A percentile compares a stretch with the other conserved stretches of the same genome.
Conservation (phyloP, 2,888 invertebrate genomes). For the Nysson spinosus region DNA sequence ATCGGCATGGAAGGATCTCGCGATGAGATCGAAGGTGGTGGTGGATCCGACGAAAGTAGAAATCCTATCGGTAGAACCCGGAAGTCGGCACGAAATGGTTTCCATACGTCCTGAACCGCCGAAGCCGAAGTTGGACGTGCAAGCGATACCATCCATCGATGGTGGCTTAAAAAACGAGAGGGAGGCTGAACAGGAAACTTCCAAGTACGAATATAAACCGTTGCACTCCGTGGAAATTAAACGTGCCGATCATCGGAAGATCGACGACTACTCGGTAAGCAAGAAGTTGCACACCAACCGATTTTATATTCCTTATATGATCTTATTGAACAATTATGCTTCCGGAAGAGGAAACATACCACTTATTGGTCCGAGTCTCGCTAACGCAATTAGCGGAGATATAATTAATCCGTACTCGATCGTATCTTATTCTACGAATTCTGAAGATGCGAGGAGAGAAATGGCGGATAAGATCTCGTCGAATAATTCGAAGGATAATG, state of each 20-base stretch:
- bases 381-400: too few relatives aligned
- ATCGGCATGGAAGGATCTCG: slow-evolving; percentile 61
- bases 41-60: neutral
- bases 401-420: too few relatives aligned
- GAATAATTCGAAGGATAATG: too few relatives aligned
- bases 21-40: slow-evolving; percentile 44
- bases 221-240: neutral
- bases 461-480: too few relatives aligned
- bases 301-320: too few relatives aligned
- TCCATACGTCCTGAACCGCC: slow-evolving; percentile 67
- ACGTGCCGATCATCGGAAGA: slow-evolving; percentile 4
- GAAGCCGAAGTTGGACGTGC: slow-evolving; percentile 55
- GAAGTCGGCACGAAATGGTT: slow-evolving; percentile 19
- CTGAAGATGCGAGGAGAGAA: too few relatives aligned
- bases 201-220: neutral
- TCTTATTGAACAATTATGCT: too few relatives aligned
- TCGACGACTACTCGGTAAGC: too few relatives aligned
- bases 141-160: slow-evolving; percentile 39
- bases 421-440: too few relatives aligned
- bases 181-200: neutral
- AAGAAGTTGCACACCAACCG: slow-evolving; percentile 47
- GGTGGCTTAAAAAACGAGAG: neutral
- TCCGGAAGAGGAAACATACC: too few relatives aligned
- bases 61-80: neutral
- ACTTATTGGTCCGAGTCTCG: too few relatives aligned